Conservation (phyloP, 2,113 vertebrate species). For the Triplophysa tibetana region DNA sequence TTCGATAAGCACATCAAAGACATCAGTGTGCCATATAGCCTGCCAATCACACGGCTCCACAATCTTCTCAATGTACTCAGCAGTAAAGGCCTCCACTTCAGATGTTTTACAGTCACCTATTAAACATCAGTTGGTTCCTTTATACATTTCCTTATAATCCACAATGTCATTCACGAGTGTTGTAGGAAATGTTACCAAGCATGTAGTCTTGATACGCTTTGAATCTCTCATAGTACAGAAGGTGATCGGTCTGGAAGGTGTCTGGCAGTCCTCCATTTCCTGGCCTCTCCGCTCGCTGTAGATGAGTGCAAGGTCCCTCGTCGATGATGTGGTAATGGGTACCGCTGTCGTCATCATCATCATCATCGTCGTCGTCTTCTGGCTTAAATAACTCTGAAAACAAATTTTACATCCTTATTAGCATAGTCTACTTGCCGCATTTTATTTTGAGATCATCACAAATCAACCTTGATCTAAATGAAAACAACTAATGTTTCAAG, state of each 20-base stretch:
- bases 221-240: constrained; percentile 91
- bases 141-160: neutral
- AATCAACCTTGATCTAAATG: too few relatives aligned
- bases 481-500: too few relatives aligned
- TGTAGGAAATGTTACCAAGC: constrained; percentile 75
- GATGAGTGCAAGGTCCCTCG: constrained; percentile 64
- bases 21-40: constrained; percentile 86
- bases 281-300: constrained; percentile 70
- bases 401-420: neutral
- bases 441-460: too few relatives aligned
- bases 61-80: constrained; percentile 92
- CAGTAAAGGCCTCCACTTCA: constrained; percentile 85
- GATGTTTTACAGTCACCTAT: constrained; percentile 93
- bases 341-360: constrained; percentile 62
- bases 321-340: constrained; percentile 69
- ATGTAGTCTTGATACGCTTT: constrained; percentile 93
- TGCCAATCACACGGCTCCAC: constrained; percentile 88
- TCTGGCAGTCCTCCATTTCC: constrained; percentile 76
- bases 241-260: constrained; percentile 82
- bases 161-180: too few relatives aligned
- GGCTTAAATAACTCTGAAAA: constrained; percentile 62
- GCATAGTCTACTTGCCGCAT: too few relatives aligned
- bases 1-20: constrained; percentile 89
- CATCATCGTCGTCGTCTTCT: constrained; percentile 58
- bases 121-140: neutral